Percentiles rank a stretch among this genome's conserved stretches.
These are phyloP conservation scores for Chloropsis hardwickii DNA, from an alignment of 2,113 vertebrate species.

Conservation along the genomic window DNA sequence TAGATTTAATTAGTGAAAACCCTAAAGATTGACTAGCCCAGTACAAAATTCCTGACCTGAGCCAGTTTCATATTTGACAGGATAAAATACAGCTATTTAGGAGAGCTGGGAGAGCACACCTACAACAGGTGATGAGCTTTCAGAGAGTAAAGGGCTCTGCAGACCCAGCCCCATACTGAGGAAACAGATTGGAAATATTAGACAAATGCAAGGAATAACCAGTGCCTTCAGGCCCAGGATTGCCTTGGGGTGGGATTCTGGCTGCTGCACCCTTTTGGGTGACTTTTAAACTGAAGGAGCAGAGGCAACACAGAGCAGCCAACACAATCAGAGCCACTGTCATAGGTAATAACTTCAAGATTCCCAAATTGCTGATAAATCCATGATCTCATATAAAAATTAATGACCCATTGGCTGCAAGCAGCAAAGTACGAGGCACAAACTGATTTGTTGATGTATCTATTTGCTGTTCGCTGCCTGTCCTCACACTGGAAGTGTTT, in stretches of 20 bases:
- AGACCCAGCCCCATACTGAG: neutral
- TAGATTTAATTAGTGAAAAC: conserved; percentile 15
- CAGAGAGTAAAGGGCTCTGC: neutral
- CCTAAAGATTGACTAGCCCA: neutral
- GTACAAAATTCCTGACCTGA: neutral
- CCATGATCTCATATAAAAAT: conserved; percentile 22
- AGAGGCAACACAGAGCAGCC: neutral
- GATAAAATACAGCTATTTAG: neutral
- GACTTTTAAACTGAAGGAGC: neutral
- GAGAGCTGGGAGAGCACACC: neutral
- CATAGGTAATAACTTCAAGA: neutral
- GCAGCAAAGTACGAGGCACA: conserved; percentile 23
- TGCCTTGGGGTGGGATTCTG: neutral
- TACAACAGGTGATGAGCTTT: neutral
- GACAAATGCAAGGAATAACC: neutral
- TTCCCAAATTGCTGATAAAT: conserved; percentile 19
- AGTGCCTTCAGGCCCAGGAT: neutral
- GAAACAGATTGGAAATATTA: neutral
- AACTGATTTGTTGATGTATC: conserved; percentile 34
- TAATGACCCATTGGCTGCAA: conserved; percentile 41
- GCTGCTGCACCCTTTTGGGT: neutral
- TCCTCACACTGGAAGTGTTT: conserved; percentile 5
- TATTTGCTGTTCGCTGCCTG: conserved; percentile 25
- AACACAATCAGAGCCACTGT: neutral
- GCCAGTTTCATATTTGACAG: conserved; percentile 13